phyloP scores from a whole-genome alignment of 2,888 invertebrate species.

The Andrena camellia region DNA sequence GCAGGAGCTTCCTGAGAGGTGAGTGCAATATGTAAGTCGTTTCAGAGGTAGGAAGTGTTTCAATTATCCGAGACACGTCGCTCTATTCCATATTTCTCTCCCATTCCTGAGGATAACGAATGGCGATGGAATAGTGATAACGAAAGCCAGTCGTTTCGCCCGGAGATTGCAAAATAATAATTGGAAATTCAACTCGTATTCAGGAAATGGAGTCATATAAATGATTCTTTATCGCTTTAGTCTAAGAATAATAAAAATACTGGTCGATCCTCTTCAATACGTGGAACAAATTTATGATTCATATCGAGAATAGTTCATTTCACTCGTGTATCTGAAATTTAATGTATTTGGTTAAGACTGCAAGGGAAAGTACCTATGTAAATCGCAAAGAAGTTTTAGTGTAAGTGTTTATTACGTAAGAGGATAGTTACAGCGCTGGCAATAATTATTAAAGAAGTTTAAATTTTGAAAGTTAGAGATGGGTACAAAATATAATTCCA shows the following conservation, averaged over 20 bases:
- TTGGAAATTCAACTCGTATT: slow-evolving; percentile 3
- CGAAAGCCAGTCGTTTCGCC: slow-evolving; percentile 44
- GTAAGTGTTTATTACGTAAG: too few relatives aligned
- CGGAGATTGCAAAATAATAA: slow-evolving; percentile 54
- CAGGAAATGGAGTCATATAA: slow-evolving; percentile 19
- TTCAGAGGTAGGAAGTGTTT: slow-evolving; percentile 42
- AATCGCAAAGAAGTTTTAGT: too few relatives aligned
- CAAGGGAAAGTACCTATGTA: too few relatives aligned
- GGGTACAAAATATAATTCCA: too few relatives aligned
- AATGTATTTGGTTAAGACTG: too few relatives aligned
- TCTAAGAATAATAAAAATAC: neutral
- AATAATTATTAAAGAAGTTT: too few relatives aligned
- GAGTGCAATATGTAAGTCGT: slow-evolving; percentile 47
- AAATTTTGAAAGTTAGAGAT: too few relatives aligned
- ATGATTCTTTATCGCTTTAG: neutral
- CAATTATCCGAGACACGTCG: slow-evolving; percentile 39
- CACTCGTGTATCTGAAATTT: too few relatives aligned
- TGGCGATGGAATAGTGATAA: slow-evolving; percentile 27
- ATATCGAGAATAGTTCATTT: neutral
- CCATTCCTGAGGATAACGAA: slow-evolving; percentile 23
- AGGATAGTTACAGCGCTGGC: too few relatives aligned
- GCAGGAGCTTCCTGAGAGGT: slow-evolving; percentile 13
- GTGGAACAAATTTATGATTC: neutral
- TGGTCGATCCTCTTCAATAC: too few relatives aligned
- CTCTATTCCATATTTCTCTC: slow-evolving; percentile 28